phyloP scores from a whole-genome alignment of 2,888 invertebrate genomes.

The Allygus modestus region DNA sequence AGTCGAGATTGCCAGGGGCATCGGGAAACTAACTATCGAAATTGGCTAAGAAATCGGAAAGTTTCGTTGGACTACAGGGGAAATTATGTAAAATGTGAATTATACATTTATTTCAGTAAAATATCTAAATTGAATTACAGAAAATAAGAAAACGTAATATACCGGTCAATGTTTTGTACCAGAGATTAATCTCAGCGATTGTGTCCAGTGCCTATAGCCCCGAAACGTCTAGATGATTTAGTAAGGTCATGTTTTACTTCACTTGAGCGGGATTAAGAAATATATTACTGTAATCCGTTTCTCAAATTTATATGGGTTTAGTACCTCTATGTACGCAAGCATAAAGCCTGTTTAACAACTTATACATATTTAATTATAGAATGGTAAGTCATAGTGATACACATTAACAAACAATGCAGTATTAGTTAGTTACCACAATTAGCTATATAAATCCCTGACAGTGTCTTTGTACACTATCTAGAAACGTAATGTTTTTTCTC shows the following conservation, averaged over 20 bases:
- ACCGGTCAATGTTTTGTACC: neutral
- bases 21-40: neutral
- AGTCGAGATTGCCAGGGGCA: neutral
- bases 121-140: neutral
- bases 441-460: too few relatives aligned
- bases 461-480: too few relatives aligned
- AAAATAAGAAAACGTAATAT: constrained; percentile 5
- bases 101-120: too few relatives aligned
- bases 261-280: constrained; percentile 5
- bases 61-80: neutral
- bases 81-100: neutral
- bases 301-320: neutral
- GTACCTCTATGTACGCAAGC: too few relatives aligned
- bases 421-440: too few relatives aligned
- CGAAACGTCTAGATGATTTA: constrained; percentile 27
- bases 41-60: neutral
- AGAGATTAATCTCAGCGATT: constrained; percentile 18
- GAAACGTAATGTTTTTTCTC: too few relatives aligned
- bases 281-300: constrained; percentile 6
- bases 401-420: too few relatives aligned
- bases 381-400: too few relatives aligned
- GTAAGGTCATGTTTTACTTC: constrained; percentile 21
- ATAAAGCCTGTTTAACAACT: too few relatives aligned
- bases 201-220: constrained; percentile 9
- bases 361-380: too few relatives aligned